A percentile compares a stretch with the other conserved stretches of the same genome.
Conservation (phyloP, 92 coral and sea anemone genomes). For the Porites cylindrica region DNA sequence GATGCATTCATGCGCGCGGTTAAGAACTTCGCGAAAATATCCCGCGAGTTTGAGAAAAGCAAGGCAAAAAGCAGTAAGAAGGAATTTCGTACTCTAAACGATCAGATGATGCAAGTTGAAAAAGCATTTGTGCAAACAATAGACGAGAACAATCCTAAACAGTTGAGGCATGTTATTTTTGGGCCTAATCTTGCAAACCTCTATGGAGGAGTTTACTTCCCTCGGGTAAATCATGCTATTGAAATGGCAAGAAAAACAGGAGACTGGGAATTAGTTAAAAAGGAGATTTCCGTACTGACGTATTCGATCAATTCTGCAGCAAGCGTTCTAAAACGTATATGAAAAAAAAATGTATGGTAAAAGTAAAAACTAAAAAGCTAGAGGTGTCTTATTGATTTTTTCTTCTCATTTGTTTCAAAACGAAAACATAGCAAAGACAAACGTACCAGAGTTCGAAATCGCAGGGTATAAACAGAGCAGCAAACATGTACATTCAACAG, state of each 20-base stretch:
- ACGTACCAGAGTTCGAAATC: no score
- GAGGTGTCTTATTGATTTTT: background rate
- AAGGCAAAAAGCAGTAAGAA: slow-evolving; percentile 33
- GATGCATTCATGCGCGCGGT: slow-evolving; percentile 65
- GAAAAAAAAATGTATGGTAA: background rate
- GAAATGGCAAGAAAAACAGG: slow-evolving; percentile 50
- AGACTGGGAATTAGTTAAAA: slow-evolving; percentile 69
- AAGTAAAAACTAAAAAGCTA: background rate
- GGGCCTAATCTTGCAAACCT: slow-evolving; percentile 65
- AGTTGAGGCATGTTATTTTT: slow-evolving; percentile 75
- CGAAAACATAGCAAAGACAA: no score
- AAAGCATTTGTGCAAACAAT: slow-evolving; percentile 78
- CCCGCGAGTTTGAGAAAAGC: slow-evolving; percentile 59
- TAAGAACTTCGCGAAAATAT: slow-evolving; percentile 52
- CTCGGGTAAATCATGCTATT: slow-evolving; percentile 63
- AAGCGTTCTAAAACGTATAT: slow-evolving; percentile 34
- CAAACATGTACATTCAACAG: no score
- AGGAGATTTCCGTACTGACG: slow-evolving; percentile 70
- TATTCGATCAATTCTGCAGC: slow-evolving; percentile 73
- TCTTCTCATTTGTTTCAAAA: no score
- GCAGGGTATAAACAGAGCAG: no score
- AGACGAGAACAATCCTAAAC: slow-evolving; percentile 43
- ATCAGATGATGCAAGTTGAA: slow-evolving; percentile 83
- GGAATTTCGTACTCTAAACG: slow-evolving; percentile 72
- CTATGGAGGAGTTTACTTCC: slow-evolving; percentile 71